Conservation (phyloP, 2,797 vertebrate genomes). For the Pangasius djambal region DNA sequence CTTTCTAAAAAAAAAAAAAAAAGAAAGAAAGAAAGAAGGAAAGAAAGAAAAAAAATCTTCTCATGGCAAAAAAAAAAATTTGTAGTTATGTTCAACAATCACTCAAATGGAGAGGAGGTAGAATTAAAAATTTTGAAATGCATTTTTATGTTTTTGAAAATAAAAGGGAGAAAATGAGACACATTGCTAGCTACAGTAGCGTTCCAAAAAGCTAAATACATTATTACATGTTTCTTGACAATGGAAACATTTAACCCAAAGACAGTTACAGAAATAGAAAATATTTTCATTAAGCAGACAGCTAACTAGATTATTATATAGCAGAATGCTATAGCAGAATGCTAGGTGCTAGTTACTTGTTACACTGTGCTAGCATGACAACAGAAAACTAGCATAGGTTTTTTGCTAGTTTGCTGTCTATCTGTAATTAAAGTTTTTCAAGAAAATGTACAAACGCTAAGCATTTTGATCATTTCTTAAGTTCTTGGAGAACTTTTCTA, state of each 20-base stretch:
- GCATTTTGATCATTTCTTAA: background rate
- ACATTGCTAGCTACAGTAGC: background rate
- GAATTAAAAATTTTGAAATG: background rate
- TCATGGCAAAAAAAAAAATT: background rate
- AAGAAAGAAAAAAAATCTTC: background rate
- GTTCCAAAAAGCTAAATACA: background rate
- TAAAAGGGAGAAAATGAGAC: background rate
- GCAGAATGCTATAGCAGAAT: too few relatives aligned
- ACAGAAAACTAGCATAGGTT: background rate
- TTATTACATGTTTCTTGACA: background rate
- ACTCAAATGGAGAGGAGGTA: background rate
- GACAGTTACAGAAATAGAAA: background rate
- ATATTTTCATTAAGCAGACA: background rate
- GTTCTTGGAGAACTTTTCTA: background rate
- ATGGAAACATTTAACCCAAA: background rate
- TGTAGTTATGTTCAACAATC: background rate
- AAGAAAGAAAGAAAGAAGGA: background rate
- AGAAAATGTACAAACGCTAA: background rate
- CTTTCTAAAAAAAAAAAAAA: background rate
- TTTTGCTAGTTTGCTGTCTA: background rate
- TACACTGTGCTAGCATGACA: background rate
- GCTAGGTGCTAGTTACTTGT: background rate
- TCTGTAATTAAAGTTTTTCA: background rate
- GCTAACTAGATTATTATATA: too few relatives aligned
- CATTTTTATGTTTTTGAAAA: background rate